Evolutionary conservation across 1,140 invertebrate species (phyloP), one percentile per base, ranked within the genome.

Genomic region (Drosophila nigrodunni): DNA sequence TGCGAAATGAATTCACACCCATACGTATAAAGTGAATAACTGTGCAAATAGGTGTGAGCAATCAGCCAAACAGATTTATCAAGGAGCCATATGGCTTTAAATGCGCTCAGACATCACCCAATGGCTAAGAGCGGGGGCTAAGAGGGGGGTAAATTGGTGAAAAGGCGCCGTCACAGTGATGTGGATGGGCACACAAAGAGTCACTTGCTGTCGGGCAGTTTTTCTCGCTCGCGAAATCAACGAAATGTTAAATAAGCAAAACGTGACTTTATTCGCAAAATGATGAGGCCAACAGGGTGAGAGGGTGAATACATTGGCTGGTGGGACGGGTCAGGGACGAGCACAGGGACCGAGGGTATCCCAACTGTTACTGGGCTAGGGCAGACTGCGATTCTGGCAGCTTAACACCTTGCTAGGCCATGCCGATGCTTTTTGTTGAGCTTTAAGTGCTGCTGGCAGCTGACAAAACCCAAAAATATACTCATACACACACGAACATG

Each of bases 161-260:
- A 34, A 0, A 21, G 47, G 5, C 1, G 46, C 3, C 18, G 37
- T 6, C 9, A n/a, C 47, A 7, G 37, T 9, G 9, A 9, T 13
- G 15, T 30, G 9, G 4, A 37, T 4, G 46, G n/a, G 59, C 7
- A 37, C 35, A n/a, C 9, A 44, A n/a, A 30, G 58, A 49, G n/a
- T 61, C 58, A 43, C 55, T 37, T 72, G 61, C 52, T 71, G 61
- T 58, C 52, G 69, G 69, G 43, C 65, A 74, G 64, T 59, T 73
- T 66, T 74, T 69, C 30, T 34, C 65, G 49, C 61, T 58, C 66
- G 72, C 66, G 68, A 82, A 88, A 74, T 87, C 83, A 89, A 88
- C 83, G 83, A 87, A 87, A 88, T 87, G 83, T 87, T 87, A 87
- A 87, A 83, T 88, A 87, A 88, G 83, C 83, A 87, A 88, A 87